Evolutionary conservation across 2,888 invertebrate species (phyloP), one percentile per base, ranked within the genome.

Genomic region (Eurytoma californica): DNA sequence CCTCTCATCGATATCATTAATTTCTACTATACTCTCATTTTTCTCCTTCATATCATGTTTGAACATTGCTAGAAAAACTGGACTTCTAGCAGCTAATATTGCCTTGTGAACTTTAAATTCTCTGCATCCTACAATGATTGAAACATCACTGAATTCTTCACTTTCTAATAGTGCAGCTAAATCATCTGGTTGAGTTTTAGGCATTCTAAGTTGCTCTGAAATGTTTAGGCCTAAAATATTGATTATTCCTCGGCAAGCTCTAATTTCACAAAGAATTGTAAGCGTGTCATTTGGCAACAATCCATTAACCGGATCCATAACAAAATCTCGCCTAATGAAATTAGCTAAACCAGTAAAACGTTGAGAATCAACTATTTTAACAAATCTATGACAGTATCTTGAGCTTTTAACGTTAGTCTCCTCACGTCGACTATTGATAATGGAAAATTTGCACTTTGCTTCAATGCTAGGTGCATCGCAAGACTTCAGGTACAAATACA

Each of bases 61-160:
- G 57, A 82, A 82, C 82, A 82, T 82, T 14, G 82, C 80, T 72
- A 77, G 55, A n/a, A 82, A 82, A 20, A 82, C 82, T 51, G 82
- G 80, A 65, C 80, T 80, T 39, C 80, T 63, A 0, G 82, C 77
- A n/a, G 82, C 82, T 58, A 82, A 51, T 53, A 82, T 77, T 47
- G 80, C 80, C 14, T 80, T 82, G 28, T 82, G 82, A 13, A 24
- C 80, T 65, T 77, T 80, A 58, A 80, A 80, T 49, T 77, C 77
- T 24, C 73, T 73, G 57, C 80, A 72, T 12, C 80, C 80, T 14
- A 80, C 80, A 58, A 80, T 77, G 18, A 80, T 63, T 53, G 80
- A 80, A 20, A 80, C 80, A 65, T 80, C 80, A n/a, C 80, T 80
- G 12, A 80, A 80, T 51, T 68, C 80, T 69, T 80, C 77, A 69